A percentile compares a stretch with the other conserved stretches of the same genome.
Evolutionary conservation across 2,888 invertebrate genomes (phyloP).

Genomic region (Metacarcinus magister): DNA sequence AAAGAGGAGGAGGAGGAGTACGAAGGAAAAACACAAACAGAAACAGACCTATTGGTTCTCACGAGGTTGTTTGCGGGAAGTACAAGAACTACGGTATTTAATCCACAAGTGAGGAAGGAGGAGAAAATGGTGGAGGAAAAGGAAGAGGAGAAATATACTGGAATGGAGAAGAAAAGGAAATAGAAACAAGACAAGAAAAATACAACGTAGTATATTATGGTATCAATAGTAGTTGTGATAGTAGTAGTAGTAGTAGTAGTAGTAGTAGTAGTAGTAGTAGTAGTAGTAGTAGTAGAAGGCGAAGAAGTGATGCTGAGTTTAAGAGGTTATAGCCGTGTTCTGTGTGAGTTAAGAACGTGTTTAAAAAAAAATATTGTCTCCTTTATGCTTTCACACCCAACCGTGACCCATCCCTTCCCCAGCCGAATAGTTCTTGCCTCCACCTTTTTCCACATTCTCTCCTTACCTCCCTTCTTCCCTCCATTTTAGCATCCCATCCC

Average conservation of each 20-base stretch:
- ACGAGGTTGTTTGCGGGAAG: not conserved
- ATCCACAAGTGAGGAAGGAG: not conserved
- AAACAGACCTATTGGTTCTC: not conserved
- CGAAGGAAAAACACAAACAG: not conserved
- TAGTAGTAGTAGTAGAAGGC: not conserved
- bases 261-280: not conserved
- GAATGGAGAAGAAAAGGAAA: not conserved
- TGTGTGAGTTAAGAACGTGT: no score
- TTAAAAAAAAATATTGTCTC: not conserved
- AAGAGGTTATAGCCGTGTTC: no score
- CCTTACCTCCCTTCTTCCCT: not conserved
- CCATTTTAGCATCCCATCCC: not conserved
- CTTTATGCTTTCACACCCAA: not conserved
- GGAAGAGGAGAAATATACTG: not conserved
- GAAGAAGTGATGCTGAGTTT: no score
- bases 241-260: not conserved
- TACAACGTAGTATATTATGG: no score
- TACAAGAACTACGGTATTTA: not conserved
- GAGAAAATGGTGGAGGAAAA: not conserved
- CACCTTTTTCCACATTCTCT: not conserved
- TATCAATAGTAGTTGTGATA: no score
- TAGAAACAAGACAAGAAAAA: not conserved
- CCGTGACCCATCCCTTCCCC: no score
- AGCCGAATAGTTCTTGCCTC: no score
- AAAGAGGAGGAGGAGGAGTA: not conserved